Conservation (phyloP, 2,797 vertebrate genomes). For the Anguilla pacifica region DNA sequence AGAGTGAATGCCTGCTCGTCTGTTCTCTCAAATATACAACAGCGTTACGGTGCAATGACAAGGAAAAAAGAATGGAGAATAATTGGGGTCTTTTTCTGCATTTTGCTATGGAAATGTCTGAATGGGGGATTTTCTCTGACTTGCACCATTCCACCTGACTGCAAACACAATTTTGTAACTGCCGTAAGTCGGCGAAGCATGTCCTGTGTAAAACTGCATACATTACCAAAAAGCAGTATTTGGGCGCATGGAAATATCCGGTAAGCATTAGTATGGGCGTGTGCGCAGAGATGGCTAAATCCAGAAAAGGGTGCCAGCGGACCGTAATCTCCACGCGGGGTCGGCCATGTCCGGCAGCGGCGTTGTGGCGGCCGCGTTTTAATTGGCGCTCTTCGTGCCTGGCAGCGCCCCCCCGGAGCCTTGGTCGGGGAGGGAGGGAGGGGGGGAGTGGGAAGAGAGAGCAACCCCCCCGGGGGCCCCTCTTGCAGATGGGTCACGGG, state of each 20-base stretch:
- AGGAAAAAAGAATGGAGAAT: too few species aligned
- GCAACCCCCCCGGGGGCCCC: too few species aligned
- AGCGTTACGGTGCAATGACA: too few species aligned
- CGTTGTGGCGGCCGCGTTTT: neutral
- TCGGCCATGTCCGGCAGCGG: neutral
- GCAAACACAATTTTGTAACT: neutral
- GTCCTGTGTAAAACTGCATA: neutral
- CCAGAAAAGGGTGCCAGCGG: too few species aligned
- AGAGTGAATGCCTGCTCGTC: neutral
- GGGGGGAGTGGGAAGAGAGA: neutral
- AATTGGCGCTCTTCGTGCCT: neutral
- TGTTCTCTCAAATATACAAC: too few species aligned
- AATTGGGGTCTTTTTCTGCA: neutral
- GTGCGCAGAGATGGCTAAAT: neutral
- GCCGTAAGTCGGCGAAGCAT: neutral
- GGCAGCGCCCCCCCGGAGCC: neutral
- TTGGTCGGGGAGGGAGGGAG: too few species aligned
- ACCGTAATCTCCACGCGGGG: neutral
- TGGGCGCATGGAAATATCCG: neutral
- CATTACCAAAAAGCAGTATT: neutral
- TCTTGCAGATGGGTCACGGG: neutral
- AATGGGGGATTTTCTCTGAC: neutral
- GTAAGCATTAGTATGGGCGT: neutral
- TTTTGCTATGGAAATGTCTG: neutral
- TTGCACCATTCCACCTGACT: neutral